Evolutionary conservation across 2,113 vertebrate genomes (phyloP).

Genomic region (Eleginops maclovinus): DNA sequence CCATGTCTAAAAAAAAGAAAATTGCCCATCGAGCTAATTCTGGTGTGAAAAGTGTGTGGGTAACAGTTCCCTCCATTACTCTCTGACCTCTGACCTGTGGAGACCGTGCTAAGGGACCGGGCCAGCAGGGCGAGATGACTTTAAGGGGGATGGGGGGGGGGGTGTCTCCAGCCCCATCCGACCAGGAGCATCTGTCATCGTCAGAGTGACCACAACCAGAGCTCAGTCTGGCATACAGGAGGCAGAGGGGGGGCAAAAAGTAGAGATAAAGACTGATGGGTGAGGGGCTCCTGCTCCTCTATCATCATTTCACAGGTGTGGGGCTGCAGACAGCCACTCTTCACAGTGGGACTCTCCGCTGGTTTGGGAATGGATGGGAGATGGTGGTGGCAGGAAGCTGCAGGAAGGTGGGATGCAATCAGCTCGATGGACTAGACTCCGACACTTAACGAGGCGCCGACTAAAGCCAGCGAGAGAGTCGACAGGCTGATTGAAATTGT

Average conservation of each 20-base stretch:
- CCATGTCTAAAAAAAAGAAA: too few species aligned
- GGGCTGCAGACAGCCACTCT: conserved; percentile 69
- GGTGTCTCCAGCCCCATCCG: conserved; percentile 49
- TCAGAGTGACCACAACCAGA: conserved; percentile 71
- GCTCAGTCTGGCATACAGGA: conserved; percentile 55
- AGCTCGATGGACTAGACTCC: conserved; percentile 47
- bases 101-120: conserved; percentile 30
- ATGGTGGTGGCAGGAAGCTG: conserved; percentile 61
- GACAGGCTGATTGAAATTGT: conserved; percentile 64
- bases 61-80: conserved; percentile 35
- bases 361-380: conserved; percentile 69
- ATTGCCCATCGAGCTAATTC: too few species aligned
- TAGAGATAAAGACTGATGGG: conserved; percentile 83
- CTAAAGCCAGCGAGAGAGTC: conserved; percentile 43
- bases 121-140: conserved; percentile 61
- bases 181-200: conserved; percentile 74
- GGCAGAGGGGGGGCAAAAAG: conserved; percentile 36
- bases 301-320: conserved; percentile 84
- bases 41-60: background rate
- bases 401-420: conserved; percentile 63
- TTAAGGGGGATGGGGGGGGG: conserved; percentile 17
- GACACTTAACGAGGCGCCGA: conserved; percentile 50
- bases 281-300: conserved; percentile 72
- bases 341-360: conserved; percentile 71
- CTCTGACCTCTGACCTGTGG: conserved; percentile 50